Percentiles rank a stretch among this genome's conserved stretches.
Evolutionary conservation across 2,797 vertebrate species (phyloP).

Genomic region (Apogon talboti): DNA sequence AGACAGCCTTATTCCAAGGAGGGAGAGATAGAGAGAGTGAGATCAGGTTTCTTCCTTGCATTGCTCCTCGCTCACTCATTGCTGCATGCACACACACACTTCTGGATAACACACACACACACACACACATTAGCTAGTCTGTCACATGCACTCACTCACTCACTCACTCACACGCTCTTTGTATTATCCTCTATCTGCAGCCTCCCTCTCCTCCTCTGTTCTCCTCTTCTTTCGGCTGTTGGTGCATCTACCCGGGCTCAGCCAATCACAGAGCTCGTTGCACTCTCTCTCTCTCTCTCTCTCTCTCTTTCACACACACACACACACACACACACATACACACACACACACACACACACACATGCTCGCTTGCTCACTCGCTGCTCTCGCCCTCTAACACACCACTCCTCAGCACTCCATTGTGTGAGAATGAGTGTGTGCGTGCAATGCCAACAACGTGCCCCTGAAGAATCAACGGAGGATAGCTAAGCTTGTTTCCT

Average conservation of each 20-base stretch:
- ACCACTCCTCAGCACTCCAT: constrained; percentile 56
- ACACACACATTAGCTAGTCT: constrained; percentile 30
- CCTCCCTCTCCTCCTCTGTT: constrained; percentile 58
- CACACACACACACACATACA: constrained; percentile 42
- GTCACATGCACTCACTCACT: constrained; percentile 26
- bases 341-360: constrained; percentile 34
- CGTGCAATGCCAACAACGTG: constrained; percentile 17
- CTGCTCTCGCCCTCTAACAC: constrained; percentile 47
- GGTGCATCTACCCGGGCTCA: constrained; percentile 69
- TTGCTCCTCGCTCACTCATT: constrained; percentile 14
- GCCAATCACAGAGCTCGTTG: constrained; percentile 71
- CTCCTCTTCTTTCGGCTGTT: constrained; percentile 64
- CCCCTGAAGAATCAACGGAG: constrained; percentile 61
- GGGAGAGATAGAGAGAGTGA: constrained; percentile 28
- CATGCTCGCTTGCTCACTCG: constrained; percentile 13
- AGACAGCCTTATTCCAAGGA: constrained; percentile 45
- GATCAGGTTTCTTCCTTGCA: constrained; percentile 68
- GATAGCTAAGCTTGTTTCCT: constrained; percentile 38
- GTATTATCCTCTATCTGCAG: constrained; percentile 69
- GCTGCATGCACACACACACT: constrained; percentile 26
- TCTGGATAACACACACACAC: constrained; percentile 25
- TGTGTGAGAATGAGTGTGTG: constrained; percentile 47
- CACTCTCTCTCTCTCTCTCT: constrained; percentile 35
- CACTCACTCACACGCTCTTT: constrained; percentile 62
- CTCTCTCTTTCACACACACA: constrained; percentile 37